Evolutionary conservation across 2,797 vertebrate species (phyloP).

Genomic region (Chrysocyon brachyurus): DNA sequence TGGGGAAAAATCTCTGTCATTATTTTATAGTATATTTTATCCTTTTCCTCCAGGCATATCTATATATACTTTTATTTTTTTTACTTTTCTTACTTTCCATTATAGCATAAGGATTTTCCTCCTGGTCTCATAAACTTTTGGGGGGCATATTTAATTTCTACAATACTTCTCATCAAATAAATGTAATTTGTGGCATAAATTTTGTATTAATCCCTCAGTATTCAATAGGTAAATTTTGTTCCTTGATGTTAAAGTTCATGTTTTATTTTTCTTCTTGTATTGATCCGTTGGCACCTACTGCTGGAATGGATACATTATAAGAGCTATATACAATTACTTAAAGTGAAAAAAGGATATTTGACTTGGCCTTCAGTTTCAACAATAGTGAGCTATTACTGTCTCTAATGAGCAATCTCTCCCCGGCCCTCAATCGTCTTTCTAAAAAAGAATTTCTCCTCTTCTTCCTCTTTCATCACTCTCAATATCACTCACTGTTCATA

Average conservation of each 20-base stretch:
- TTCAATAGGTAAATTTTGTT: conserved; percentile 6
- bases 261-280: conserved; percentile 40
- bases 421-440: neutral
- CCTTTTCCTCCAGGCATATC: neutral
- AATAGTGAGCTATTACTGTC: neutral
- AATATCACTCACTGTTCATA: neutral
- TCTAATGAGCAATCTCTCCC: neutral
- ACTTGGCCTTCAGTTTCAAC: neutral
- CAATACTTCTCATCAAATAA: neutral
- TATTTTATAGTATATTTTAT: conserved; percentile 4
- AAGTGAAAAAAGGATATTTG: neutral
- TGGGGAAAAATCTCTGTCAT: neutral
- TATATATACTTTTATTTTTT: conserved; percentile 19
- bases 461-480: neutral
- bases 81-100: neutral
- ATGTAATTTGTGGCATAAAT: neutral
- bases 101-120: conserved; percentile 1
- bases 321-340: neutral
- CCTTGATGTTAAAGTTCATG: neutral
- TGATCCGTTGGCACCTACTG: neutral
- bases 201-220: neutral
- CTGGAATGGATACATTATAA: neutral
- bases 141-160: neutral
- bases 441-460: neutral
- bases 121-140: neutral